Base-by-base conservation (phyloP, 2,113 vertebrate genomes). In the Sceloporus tristichus region DNA sequence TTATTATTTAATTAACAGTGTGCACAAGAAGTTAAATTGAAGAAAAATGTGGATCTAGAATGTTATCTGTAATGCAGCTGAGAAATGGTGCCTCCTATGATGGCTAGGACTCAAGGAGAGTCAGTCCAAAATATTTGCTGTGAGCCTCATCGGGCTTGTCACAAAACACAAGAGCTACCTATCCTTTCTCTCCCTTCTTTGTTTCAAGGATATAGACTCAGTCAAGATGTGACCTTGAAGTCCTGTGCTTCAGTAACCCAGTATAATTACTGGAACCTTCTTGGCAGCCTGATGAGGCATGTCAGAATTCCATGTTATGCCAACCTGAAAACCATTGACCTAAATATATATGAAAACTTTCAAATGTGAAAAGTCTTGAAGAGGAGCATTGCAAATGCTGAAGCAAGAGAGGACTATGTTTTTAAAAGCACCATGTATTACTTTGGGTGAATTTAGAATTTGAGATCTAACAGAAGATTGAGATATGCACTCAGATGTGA, bases 401-500 rank as follows among this genome's bases (percentile, higher is more conserved):
- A 7, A 56, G 14, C 56, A 40, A 74, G 90, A 81, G 85, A 75
- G 1, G 5, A 56, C 11, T 74, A 27, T 25, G 27, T 48, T 91
- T 82, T 54, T 78, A 76, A 84, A 81, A 81, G 68, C 11, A 56
- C n/a, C 56, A 40, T 70, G 82, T 81, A 59, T 53, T 83, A 25
- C 70, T 59, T 84, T 88, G 83, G 77, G 1, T 79, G 66, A 93
- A 76, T 80, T 88, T 88, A 86, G 54, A 65, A 11, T 71, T 1
- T 23, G 6, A 74, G 1, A 53, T 0, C 0, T 4, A 94, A 91
- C 25, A 38, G 0, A 4, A 82, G n/a, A 77, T 34, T 27, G 1
- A 88, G 40, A 74, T 86, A 40, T 89, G 79, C 87, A 91, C 34
- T 59, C 86, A 66, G 53, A 83, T 85, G 40, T 86, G 76, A 94